These are phyloP conservation scores for Cladorhizidae sp. DNA, from an alignment of 37 sponge, comb jelly and placozoan species.

Conservation along the genomic window DNA sequence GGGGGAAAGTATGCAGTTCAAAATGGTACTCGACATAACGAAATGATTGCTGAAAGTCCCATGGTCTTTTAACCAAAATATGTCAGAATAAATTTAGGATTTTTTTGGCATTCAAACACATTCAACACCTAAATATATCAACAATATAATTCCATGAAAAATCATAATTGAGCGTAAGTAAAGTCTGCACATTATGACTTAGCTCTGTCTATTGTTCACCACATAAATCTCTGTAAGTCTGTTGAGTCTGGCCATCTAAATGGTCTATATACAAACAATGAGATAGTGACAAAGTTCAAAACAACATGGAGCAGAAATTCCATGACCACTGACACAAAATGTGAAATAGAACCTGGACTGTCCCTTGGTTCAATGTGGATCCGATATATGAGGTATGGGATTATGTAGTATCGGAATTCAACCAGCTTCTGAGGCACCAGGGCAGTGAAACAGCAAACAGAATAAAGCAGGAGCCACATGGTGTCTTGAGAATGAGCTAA, in stretches of 20 bases:
- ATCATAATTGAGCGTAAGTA: too few relatives aligned
- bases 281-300: conserved; percentile 65
- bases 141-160: too few relatives aligned
- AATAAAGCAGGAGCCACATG: conserved; percentile 52
- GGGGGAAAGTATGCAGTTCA: too few relatives aligned
- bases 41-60: too few relatives aligned
- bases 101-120: too few relatives aligned
- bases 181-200: too few relatives aligned
- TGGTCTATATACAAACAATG: conserved; percentile 62
- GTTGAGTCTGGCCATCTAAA: conserved; percentile 66
- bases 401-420: conserved; percentile 92
- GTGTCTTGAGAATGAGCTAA: background rate
- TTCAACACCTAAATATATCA: too few relatives aligned
- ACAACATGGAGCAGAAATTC: conserved; percentile 48
- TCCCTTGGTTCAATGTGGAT: conserved; percentile 30
- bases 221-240: conserved; percentile 82
- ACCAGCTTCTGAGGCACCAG: conserved; percentile 84
- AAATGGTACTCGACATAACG: too few relatives aligned
- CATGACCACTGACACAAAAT: background rate
- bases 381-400: conserved; percentile 77
- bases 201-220: conserved; percentile 67
- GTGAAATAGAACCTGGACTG: background rate
- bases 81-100: too few relatives aligned
- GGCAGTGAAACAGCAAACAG: conserved; percentile 32
- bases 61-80: too few relatives aligned